These are phyloP conservation scores for Brotula barbata DNA, from an alignment of 2,797 vertebrate species.

Conservation along the genomic window DNA sequence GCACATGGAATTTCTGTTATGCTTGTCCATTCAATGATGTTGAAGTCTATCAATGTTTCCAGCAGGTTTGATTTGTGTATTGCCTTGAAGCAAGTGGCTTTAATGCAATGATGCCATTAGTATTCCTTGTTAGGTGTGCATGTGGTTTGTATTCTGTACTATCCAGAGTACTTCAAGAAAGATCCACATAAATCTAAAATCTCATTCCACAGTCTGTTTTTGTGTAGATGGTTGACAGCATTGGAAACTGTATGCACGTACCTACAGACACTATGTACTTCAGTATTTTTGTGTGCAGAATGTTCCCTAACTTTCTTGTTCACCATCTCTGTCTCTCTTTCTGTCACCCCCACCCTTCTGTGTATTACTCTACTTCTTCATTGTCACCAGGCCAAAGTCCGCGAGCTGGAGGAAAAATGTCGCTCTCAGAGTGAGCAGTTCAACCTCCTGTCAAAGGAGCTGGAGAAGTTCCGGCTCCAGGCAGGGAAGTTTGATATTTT, in stretches of 20 bases:
- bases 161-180: constrained; percentile 17
- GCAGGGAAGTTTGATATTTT: constrained; percentile 90
- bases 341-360: constrained; percentile 9
- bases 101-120: constrained; percentile 10
- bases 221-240: constrained; percentile 39
- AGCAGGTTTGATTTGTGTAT: constrained; percentile 49
- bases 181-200: constrained; percentile 27
- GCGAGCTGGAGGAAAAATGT: constrained; percentile 97
- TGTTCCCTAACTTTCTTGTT: constrained; percentile 20
- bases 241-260: constrained; percentile 9
- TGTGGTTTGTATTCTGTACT: constrained; percentile 44
- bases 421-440: constrained; percentile 96
- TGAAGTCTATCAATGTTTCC: constrained; percentile 35
- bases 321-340: constrained; percentile 21
- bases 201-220: constrained; percentile 34
- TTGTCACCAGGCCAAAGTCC: constrained; percentile 89
- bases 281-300: constrained; percentile 26
- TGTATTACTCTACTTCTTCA: constrained; percentile 39
- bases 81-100: constrained; percentile 33
- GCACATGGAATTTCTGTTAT: constrained; percentile 51
- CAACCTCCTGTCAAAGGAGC: constrained; percentile 92
- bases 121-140: constrained; percentile 56
- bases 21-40: constrained; percentile 42
- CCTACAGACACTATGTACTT: constrained; percentile 19
- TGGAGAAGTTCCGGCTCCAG: constrained; percentile 92